Conservation (phyloP, 2,888 invertebrate species). For the Sialis fuliginosa region DNA sequence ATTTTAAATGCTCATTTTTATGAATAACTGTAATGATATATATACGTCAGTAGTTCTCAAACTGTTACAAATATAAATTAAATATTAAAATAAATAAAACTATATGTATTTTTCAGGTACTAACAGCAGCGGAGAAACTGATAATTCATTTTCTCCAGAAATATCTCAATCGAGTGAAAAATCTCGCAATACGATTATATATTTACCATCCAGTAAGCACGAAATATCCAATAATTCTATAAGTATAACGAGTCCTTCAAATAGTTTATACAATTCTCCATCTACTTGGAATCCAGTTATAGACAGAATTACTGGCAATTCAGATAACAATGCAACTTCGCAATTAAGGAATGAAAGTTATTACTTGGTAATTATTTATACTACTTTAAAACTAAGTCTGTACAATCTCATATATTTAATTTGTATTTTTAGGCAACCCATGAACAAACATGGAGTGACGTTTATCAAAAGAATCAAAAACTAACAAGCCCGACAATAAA, state of each 20-base stretch:
- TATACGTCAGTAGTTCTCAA: no score
- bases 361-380: conserved; percentile 47
- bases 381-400: background rate
- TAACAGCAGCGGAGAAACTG: conserved; percentile 17
- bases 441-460: conserved; percentile 32
- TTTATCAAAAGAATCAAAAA: conserved; percentile 18
- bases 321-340: conserved; percentile 26
- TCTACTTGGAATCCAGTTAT: conserved; percentile 71
- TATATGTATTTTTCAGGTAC: background rate
- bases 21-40: no score
- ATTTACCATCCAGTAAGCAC: conserved; percentile 22
- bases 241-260: conserved; percentile 9
- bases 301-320: conserved; percentile 63
- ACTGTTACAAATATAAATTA: no score
- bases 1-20: no score
- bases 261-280: conserved; percentile 37
- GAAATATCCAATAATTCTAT: conserved; percentile 4
- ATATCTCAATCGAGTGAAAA: conserved; percentile 30
- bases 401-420: background rate
- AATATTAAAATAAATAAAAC: no score
- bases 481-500: conserved; percentile 33
- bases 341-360: conserved; percentile 78
- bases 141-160: conserved; percentile 20
- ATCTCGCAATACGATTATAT: conserved; percentile 33
- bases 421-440: conserved; percentile 30